phyloP scores from a whole-genome alignment of 2,888 invertebrate species.

The Drosophila emarginata region DNA sequence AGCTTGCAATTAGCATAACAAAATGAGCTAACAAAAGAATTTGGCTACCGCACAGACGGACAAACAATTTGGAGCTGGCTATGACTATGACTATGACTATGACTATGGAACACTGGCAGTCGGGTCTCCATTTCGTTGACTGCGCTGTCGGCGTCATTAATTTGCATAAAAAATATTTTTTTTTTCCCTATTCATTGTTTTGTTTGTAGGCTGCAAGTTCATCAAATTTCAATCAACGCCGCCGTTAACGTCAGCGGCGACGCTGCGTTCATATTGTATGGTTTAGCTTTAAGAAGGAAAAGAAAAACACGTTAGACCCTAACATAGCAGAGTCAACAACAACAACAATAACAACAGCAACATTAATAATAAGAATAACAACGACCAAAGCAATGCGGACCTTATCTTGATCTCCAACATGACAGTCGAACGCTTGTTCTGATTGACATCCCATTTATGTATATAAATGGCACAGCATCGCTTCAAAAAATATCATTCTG shows the following conservation, averaged over 20 bases:
- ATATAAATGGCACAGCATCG: conserved; percentile 63
- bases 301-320: conserved; percentile 68
- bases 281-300: conserved; percentile 45
- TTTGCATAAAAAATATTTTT: conserved; percentile 68
- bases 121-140: conserved; percentile 12
- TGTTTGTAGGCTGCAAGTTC: conserved; percentile 68
- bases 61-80: conserved; percentile 66
- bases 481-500: conserved; percentile 62
- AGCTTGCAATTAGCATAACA: conserved; percentile 72
- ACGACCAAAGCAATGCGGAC: conserved; percentile 28
- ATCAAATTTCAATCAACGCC: conserved; percentile 70
- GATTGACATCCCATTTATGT: conserved; percentile 52
- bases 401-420: conserved; percentile 66
- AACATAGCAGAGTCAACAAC: conserved; percentile 24
- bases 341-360: background rate
- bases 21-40: conserved; percentile 75
- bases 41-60: conserved; percentile 69
- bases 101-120: conserved; percentile 18
- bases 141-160: conserved; percentile 36
- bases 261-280: conserved; percentile 32
- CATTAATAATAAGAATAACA: background rate
- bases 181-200: conserved; percentile 30
- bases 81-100: conserved; percentile 18
- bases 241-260: conserved; percentile 4
- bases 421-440: conserved; percentile 57